Evolutionary conservation across 2,888 invertebrate genomes (phyloP).

Genomic region (Eupithecia tripunctaria): DNA sequence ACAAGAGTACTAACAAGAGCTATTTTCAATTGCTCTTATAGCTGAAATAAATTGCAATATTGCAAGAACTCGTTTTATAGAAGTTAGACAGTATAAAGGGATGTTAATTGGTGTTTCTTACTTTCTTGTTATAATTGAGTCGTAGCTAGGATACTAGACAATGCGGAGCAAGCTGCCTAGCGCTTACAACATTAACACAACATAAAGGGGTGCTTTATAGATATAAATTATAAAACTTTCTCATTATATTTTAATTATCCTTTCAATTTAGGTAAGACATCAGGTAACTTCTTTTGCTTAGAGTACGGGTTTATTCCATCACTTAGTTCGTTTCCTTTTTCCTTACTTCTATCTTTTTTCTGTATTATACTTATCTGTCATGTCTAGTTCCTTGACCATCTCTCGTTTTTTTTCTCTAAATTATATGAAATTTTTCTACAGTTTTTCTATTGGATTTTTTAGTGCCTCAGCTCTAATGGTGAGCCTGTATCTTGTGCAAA

Average conservation of each 20-base stretch:
- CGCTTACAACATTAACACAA: constrained; percentile 36
- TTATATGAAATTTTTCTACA: background rate
- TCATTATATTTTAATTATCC: background rate
- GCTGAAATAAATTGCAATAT: constrained; percentile 34
- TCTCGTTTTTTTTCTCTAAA: background rate
- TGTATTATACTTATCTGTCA: background rate
- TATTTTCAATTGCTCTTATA: constrained; percentile 14
- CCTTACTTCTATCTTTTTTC: background rate
- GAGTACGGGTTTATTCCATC: background rate
- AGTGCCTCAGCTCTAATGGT: background rate
- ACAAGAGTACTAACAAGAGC: constrained; percentile 24
- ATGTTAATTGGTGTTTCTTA: constrained; percentile 76
- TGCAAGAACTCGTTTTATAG: constrained; percentile 54
- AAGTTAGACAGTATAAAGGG: constrained; percentile 65
- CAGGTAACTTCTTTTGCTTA: background rate
- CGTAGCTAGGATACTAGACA: constrained; percentile 69
- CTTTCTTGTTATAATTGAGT: constrained; percentile 74
- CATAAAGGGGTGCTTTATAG: background rate
- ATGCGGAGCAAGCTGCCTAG: constrained; percentile 62
- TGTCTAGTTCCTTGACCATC: background rate
- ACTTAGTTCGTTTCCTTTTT: background rate
- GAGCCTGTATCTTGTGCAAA: background rate
- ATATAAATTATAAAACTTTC: background rate
- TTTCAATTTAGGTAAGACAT: background rate
- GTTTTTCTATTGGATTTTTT: background rate